Percentiles rank a stretch among this genome's conserved stretches.
These are phyloP conservation scores for Scotopteryx bipunctaria DNA, from an alignment of 2,888 invertebrate species.

Conservation along the genomic window DNA sequence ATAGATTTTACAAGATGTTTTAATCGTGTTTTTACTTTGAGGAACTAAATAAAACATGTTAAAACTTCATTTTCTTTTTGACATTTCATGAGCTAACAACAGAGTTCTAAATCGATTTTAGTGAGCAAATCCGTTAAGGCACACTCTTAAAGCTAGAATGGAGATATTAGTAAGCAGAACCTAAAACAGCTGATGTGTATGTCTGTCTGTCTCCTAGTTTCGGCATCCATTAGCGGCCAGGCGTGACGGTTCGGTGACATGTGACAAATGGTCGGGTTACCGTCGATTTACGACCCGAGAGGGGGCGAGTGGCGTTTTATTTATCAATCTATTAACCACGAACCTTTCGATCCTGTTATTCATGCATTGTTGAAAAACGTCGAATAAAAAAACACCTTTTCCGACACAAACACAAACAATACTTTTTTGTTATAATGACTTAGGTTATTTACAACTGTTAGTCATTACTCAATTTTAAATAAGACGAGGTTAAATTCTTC, in stretches of 20 bases:
- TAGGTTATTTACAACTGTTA: neutral
- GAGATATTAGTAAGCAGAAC: neutral
- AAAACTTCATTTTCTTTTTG: too few relatives aligned
- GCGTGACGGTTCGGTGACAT: constrained; percentile 39
- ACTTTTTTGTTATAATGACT: too few relatives aligned
- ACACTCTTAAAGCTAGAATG: neutral
- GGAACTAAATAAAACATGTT: too few relatives aligned
- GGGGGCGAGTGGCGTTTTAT: constrained; percentile 11
- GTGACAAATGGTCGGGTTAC: constrained; percentile 53
- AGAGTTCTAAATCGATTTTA: too few relatives aligned
- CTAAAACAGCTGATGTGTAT: constrained; percentile 11
- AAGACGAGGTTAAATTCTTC: neutral
- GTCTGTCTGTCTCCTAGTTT: constrained; percentile 12
- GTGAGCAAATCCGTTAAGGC: too few relatives aligned
- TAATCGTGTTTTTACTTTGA: too few relatives aligned
- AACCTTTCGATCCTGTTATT: neutral
- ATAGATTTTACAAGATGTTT: too few relatives aligned
- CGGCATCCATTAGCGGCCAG: constrained; percentile 49
- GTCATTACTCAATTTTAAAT: neutral
- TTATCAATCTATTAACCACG: constrained; percentile 10
- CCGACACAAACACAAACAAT: too few relatives aligned
- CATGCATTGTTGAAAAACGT: neutral
- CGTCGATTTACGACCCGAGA: constrained; percentile 34
- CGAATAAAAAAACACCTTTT: too few relatives aligned
- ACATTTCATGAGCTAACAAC: too few relatives aligned